phyloP scores from a whole-genome alignment of 2,888 invertebrate genomes.

The Stenolophus ochropezus region DNA sequence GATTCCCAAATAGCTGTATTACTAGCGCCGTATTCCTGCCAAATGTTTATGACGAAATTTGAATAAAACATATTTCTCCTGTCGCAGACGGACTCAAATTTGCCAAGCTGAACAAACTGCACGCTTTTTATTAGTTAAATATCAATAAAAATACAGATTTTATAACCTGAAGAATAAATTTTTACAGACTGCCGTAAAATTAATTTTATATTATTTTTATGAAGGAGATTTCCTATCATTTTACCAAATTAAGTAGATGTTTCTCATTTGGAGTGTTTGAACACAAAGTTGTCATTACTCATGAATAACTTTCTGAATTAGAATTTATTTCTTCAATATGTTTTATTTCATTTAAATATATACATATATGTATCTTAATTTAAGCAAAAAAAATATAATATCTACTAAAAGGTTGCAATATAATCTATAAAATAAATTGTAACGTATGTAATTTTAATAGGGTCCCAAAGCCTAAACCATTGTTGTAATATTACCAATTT shows the following conservation, averaged over 20 bases:
- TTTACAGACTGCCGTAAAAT: conserved; percentile 20
- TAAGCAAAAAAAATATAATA: too few species aligned
- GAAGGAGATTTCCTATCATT: background rate
- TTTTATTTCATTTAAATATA: background rate
- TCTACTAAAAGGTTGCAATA: too few species aligned
- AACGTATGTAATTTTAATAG: too few species aligned
- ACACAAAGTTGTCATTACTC: background rate
- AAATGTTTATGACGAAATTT: conserved; percentile 58
- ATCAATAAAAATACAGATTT: conserved; percentile 54
- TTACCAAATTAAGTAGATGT: conserved; percentile 15
- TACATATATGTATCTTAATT: too few species aligned
- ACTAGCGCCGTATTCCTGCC: conserved; percentile 41
- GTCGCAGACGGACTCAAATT: conserved; percentile 47
- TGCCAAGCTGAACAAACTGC: conserved; percentile 27
- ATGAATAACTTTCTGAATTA: background rate
- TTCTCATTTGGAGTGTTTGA: background rate
- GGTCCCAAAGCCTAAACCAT: too few species aligned
- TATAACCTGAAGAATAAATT: conserved; percentile 41
- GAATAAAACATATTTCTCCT: conserved; percentile 56
- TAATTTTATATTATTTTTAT: conserved; percentile 55
- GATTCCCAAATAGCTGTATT: conserved; percentile 51
- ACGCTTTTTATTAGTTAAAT: conserved; percentile 53
- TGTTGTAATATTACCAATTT: too few species aligned
- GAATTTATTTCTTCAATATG: background rate
- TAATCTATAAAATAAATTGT: too few species aligned